phyloP scores from a whole-genome alignment of 2,113 vertebrate species.

The Chaetodon auriga region DNA sequence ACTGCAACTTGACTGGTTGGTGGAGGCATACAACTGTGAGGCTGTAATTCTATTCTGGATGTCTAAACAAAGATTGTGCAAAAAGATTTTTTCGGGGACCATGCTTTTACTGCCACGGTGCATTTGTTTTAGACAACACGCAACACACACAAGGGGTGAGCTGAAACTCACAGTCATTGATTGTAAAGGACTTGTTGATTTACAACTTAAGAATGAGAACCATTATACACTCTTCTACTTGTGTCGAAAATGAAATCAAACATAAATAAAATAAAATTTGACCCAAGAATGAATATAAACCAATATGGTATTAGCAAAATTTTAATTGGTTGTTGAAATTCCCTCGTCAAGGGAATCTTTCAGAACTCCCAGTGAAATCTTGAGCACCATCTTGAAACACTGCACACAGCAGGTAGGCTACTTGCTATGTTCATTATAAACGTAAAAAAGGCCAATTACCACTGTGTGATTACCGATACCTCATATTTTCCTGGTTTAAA shows the following conservation, averaged over 20 bases:
- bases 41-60: no score
- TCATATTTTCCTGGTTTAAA: not conserved
- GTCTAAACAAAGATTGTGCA: no score
- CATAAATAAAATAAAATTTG: not conserved
- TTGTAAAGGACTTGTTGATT: not conserved
- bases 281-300: not conserved
- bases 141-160: not conserved
- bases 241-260: not conserved
- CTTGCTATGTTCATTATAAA: conserved; percentile 5
- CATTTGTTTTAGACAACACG: no score
- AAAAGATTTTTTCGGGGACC: no score
- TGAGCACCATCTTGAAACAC: conserved; percentile 27
- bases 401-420: not conserved
- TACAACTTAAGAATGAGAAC: not conserved
- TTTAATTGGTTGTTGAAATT: not conserved
- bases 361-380: not conserved
- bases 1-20: no score
- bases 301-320: not conserved
- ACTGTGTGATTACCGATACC: not conserved
- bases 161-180: not conserved
- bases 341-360: not conserved
- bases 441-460: conserved; percentile 9
- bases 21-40: no score
- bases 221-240: not conserved
- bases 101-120: no score